These are phyloP conservation scores for Luidia sarsii DNA, from an alignment of 53 echinoderm and acorn worm species.

Conservation along the genomic window DNA sequence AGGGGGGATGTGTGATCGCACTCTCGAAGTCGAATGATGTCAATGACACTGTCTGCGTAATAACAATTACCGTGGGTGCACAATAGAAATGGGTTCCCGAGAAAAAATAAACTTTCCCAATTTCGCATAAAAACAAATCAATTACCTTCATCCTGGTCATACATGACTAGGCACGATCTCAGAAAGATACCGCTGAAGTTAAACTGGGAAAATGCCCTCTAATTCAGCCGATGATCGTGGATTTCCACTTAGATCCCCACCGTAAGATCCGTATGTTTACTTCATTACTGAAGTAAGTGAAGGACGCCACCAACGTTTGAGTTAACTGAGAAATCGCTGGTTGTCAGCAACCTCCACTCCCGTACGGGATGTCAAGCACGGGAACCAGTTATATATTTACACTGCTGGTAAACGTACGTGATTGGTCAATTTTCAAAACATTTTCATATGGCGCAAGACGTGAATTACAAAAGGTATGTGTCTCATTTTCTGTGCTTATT, in stretches of 20 bases:
- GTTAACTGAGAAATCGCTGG: not conserved
- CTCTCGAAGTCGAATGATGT: too few species aligned
- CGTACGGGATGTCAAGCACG: not conserved
- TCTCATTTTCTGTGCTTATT: too few species aligned
- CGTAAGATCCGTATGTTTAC: too few species aligned
- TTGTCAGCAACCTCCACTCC: not conserved
- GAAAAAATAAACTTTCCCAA: too few species aligned
- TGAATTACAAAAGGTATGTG: too few species aligned
- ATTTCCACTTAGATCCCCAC: not conserved
- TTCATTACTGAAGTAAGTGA: too few species aligned
- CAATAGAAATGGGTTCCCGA: too few species aligned
- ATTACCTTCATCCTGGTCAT: constrained; percentile 48
- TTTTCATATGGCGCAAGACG: constrained; percentile 11
- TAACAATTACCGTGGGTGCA: too few species aligned
- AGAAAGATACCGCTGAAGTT: not conserved
- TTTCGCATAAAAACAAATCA: too few species aligned
- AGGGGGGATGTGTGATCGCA: too few species aligned
- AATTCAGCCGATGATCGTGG: constrained; percentile 11
- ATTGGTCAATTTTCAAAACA: constrained; percentile 53
- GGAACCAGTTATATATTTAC: constrained; percentile 40
- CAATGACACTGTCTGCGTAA: too few species aligned
- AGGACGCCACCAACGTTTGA: constrained; percentile 23
- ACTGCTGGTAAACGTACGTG: not conserved
- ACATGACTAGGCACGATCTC: constrained; percentile 12
- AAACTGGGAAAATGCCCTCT: not conserved